These are phyloP conservation scores for Cranoglanis bouderius DNA, from an alignment of 2,113 vertebrate genomes.

Conservation along the genomic window DNA sequence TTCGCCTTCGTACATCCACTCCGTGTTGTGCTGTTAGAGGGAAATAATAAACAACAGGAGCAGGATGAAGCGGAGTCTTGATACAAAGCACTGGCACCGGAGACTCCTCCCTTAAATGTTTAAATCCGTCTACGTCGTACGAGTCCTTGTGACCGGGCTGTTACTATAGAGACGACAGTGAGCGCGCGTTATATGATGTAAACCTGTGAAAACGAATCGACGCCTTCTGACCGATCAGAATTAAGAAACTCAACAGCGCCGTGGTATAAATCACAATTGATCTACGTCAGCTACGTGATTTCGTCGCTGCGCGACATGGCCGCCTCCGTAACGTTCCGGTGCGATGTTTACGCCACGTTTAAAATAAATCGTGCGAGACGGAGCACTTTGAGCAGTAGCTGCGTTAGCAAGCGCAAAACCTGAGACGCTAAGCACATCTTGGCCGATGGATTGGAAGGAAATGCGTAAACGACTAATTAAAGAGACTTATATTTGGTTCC, in stretches of 20 bases:
- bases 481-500: not conserved
- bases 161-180: not conserved
- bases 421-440: not conserved
- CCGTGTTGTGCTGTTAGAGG: not conserved
- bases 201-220: not conserved
- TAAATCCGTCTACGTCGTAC: not conserved
- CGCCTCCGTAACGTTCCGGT: not conserved
- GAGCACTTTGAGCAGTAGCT: not conserved
- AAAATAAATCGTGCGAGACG: not conserved
- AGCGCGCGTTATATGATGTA: not conserved
- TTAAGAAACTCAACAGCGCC: not conserved
- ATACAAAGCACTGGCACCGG: not conserved
- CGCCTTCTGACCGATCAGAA: not conserved
- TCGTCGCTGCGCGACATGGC: not conserved
- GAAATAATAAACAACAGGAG: not conserved
- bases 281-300: not conserved
- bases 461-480: not conserved
- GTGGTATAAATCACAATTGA: not conserved
- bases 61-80: not conserved
- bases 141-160: not conserved
- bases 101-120: not conserved
- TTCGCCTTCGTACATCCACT: not conserved
- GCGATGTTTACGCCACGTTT: not conserved
- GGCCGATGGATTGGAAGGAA: not conserved
- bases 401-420: not conserved